Percentiles rank a stretch among this genome's conserved stretches.
These are phyloP conservation scores for Pterocles gutturalis DNA, from an alignment of 2,113 vertebrate species.

Conservation along the genomic window DNA sequence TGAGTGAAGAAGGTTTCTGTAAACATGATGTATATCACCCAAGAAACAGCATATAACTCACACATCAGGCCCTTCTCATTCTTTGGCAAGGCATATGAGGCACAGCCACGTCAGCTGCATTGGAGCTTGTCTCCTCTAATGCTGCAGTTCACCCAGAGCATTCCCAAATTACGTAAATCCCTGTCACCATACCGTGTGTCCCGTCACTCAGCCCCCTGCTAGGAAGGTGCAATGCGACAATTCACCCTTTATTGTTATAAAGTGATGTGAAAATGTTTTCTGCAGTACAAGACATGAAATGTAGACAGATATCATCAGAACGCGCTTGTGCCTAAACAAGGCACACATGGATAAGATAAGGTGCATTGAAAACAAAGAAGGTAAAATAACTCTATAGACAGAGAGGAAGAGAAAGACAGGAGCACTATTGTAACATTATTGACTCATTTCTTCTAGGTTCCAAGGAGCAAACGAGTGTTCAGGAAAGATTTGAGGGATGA, in stretches of 20 bases:
- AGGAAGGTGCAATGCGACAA: neutral
- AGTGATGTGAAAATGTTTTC: neutral
- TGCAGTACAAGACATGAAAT: neutral
- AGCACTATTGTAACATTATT: neutral
- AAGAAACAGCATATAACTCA: neutral
- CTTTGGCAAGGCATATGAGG: neutral
- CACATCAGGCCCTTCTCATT: neutral
- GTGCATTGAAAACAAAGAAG: neutral
- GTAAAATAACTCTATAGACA: neutral
- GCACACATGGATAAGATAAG: neutral
- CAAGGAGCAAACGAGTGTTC: neutral
- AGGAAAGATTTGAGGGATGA: neutral
- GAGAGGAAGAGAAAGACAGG: neutral
- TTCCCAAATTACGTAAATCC: accelerated
- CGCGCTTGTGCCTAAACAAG: neutral
- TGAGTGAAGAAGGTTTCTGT: neutral
- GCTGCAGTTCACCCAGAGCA: neutral
- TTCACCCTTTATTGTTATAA: neutral
- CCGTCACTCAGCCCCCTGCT: neutral
- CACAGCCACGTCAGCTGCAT: too few relatives aligned
- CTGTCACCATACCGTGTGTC: neutral
- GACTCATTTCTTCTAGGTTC: neutral
- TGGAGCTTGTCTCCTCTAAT: neutral
- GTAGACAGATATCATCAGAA: neutral
- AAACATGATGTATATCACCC: neutral